Evolutionary conservation across 1,140 invertebrate species (phyloP), one percentile per base, ranked within the genome.

Genomic region (Diachasma alloeum): DNA sequence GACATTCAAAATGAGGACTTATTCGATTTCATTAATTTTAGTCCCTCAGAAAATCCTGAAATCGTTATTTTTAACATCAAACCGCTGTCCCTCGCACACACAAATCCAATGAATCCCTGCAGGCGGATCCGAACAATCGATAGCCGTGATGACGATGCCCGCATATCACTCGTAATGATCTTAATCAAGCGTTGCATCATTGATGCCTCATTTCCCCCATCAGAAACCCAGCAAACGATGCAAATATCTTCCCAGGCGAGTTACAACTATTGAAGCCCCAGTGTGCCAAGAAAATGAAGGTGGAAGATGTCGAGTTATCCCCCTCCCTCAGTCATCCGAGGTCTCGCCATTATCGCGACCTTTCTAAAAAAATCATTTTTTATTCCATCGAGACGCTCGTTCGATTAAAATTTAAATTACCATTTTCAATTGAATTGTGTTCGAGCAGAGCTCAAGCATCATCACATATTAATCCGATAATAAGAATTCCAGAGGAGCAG

Each of bases 101-200:
- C 19, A 66, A 19, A 5, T 19, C 13, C 31, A 9, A 37, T 72
- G 46, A 66, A 76, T 76, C n/a, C 36, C 46, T 69, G 75, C 72
- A 72, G 75, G 75, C 68, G 75, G 75, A 76, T 76, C 75, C 69
- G 17, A 66, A 19, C 39, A 48, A 76, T 76, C 69, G 75, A 76
- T 76, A 48, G 75, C 46, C 15, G 46, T 48, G 76, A 78, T 80
- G 79, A 80, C 79, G 79, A 80, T 78, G 24, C 59, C 76, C 39
- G 59, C 76, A 46, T 80, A 78, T 80, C 74, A 75, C 66, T 73
- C 69, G 71, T 75, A 78, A 80, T 76, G 79, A 80, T 80, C 79
- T 76, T 80, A 78, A 80, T 80, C 79, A 75, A 74, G 69, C 66
- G 59, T 79, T 79, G 72, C 78, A 79, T 79, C 78, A 79, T 66